These are phyloP conservation scores for Microcebus tavaratra DNA, from an alignment of 2,113 vertebrate genomes.

Conservation along the genomic window DNA sequence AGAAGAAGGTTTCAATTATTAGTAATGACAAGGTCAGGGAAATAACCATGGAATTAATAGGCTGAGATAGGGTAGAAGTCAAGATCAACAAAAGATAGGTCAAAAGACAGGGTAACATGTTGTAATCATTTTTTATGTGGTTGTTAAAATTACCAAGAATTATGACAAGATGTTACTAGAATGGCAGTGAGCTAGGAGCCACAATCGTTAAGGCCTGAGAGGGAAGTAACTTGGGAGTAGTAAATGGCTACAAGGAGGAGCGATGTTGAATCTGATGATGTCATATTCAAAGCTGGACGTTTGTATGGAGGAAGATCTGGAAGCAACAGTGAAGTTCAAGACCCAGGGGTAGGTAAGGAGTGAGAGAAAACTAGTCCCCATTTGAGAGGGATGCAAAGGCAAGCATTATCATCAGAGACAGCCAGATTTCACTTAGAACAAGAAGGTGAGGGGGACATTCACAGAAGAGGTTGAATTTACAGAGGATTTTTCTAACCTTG, in stretches of 20 bases:
- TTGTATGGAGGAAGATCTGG: not conserved
- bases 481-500: not conserved
- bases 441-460: not conserved
- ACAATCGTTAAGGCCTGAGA: not conserved
- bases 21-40: not conserved
- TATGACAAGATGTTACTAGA: not conserved
- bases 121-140: not conserved
- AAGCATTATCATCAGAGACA: not conserved
- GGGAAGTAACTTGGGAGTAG: not conserved
- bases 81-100: not conserved
- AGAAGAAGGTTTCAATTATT: not conserved
- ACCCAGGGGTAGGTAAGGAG: not conserved
- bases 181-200: not conserved
- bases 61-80: not conserved
- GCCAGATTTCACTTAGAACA: not conserved
- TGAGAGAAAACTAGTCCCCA: not conserved
- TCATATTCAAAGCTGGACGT: not conserved
- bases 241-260: not conserved
- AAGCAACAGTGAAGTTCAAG: not conserved
- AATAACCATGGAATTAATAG: not conserved
- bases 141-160: slow-evolving; percentile 22
- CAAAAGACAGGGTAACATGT: not conserved
- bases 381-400: not conserved
- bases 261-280: not conserved
- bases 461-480: not conserved